Conservation (phyloP, 1,140 invertebrate species). For the Reticulitermes speratus region DNA sequence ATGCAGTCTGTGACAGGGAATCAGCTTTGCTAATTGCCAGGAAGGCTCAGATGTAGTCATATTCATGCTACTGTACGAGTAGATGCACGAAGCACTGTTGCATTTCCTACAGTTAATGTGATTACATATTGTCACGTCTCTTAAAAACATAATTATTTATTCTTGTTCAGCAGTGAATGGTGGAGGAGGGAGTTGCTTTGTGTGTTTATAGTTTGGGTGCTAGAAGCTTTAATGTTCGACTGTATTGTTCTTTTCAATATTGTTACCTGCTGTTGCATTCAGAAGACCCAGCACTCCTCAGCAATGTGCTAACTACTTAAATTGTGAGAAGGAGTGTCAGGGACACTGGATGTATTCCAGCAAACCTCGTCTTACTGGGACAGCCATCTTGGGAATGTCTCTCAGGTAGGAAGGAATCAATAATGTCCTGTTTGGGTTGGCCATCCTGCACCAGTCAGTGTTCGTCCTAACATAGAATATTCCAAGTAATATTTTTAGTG, state of each 20-base stretch:
- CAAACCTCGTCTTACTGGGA: constrained; percentile 37
- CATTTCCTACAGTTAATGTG: no score
- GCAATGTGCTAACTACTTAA: constrained; percentile 28
- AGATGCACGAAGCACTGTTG: no score
- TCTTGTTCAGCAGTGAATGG: background rate
- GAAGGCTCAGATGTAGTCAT: no score
- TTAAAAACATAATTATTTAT: background rate
- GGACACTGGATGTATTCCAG: background rate
- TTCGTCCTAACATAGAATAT: background rate
- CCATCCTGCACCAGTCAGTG: background rate
- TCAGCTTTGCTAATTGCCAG: no score
- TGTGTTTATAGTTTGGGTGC: background rate
- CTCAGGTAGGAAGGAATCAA: constrained; percentile 39
- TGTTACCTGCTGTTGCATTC: constrained; percentile 19
- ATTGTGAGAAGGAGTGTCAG: constrained; percentile 18
- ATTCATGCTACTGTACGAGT: no score
- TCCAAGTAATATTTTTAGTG: background rate
- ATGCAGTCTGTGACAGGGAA: no score
- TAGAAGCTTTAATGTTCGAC: background rate
- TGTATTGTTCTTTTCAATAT: background rate
- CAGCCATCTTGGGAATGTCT: constrained; percentile 42
- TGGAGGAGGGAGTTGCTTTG: background rate
- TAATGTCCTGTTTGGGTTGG: background rate
- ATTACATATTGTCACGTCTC: no score
- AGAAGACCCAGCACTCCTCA: constrained; percentile 24